Evolutionary conservation across 2,797 vertebrate genomes (phyloP).

Genomic region (Denticeps clupeoides): DNA sequence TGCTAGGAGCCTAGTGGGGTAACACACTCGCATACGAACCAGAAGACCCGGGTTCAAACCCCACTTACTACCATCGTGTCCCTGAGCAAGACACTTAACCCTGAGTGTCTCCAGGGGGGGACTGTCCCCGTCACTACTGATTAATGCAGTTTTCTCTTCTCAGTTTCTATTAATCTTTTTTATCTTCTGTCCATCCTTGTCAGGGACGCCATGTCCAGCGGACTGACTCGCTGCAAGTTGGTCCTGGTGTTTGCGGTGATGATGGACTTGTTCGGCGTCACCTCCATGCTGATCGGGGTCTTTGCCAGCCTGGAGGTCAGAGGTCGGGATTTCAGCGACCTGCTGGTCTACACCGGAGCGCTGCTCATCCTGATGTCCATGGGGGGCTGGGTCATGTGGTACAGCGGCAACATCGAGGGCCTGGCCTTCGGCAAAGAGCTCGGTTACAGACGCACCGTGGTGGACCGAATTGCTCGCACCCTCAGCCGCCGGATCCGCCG

Average conservation of each 20-base stretch:
- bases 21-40: too few species aligned
- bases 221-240: slow-evolving; percentile 69
- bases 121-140: too few species aligned
- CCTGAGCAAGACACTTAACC: too few species aligned
- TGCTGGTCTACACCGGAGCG: slow-evolving; percentile 75
- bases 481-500: slow-evolving; percentile 60
- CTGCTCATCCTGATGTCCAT: slow-evolving; percentile 73
- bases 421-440: slow-evolving; percentile 58
- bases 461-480: slow-evolving; percentile 68
- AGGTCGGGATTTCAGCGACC: slow-evolving; percentile 75
- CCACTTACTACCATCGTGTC: too few species aligned
- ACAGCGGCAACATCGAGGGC: slow-evolving; percentile 86
- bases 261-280: slow-evolving; percentile 69
- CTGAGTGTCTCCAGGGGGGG: too few species aligned
- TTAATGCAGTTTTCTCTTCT: too few species aligned
- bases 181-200: too few species aligned
- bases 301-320: slow-evolving; percentile 69
- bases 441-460: slow-evolving; percentile 47
- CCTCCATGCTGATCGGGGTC: slow-evolving; percentile 66
- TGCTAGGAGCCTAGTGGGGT: too few species aligned
- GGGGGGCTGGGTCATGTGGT: slow-evolving; percentile 83
- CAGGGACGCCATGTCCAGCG: too few species aligned
- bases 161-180: too few species aligned
- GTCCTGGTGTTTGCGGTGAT: slow-evolving; percentile 70
- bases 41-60: too few species aligned